Conservation (phyloP, 1,140 invertebrate genomes). For the Callitettix versicolor region DNA sequence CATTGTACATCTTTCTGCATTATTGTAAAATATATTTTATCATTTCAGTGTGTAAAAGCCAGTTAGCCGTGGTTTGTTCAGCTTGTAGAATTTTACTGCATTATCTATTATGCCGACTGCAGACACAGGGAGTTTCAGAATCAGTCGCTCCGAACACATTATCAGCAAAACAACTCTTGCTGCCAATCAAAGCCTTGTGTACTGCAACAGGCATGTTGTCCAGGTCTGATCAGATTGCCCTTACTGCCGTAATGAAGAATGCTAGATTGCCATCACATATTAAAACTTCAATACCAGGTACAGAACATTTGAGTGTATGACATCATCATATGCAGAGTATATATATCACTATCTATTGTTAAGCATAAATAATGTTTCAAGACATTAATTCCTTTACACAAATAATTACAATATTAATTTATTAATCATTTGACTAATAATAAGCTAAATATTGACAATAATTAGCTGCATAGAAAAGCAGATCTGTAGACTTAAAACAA, state of each 20-base stretch:
- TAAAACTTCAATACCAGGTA: slow-evolving; percentile 40
- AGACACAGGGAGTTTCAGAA: slow-evolving; percentile 16
- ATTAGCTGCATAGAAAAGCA: too few species aligned
- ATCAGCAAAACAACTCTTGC: slow-evolving; percentile 42
- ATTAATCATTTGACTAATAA: background rate
- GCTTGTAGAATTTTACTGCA: slow-evolving; percentile 46
- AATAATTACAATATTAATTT: too few species aligned
- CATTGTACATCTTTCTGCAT: background rate
- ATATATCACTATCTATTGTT: too few species aligned
- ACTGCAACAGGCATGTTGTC: slow-evolving; percentile 43
- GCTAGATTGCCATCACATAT: slow-evolving; percentile 49
- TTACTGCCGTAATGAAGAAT: slow-evolving; percentile 54
- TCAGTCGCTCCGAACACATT: slow-evolving; percentile 23
- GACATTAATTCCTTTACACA: slow-evolving; percentile 27
- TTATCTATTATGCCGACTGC: slow-evolving; percentile 43
- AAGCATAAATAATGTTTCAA: slow-evolving; percentile 29
- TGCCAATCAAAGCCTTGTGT: slow-evolving; percentile 48
- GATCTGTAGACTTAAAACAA: too few species aligned
- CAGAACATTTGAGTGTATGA: background rate
- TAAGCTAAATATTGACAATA: too few species aligned
- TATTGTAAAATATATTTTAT: slow-evolving; percentile 1
- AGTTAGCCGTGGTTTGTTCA: slow-evolving; percentile 42
- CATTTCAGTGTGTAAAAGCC: slow-evolving; percentile 47
- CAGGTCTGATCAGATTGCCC: slow-evolving; percentile 44
- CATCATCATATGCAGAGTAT: slow-evolving; percentile 3